Evolutionary conservation across 1,140 invertebrate species (phyloP), one percentile per base, ranked within the genome.

Genomic region (Drosophila trapezifrons): DNA sequence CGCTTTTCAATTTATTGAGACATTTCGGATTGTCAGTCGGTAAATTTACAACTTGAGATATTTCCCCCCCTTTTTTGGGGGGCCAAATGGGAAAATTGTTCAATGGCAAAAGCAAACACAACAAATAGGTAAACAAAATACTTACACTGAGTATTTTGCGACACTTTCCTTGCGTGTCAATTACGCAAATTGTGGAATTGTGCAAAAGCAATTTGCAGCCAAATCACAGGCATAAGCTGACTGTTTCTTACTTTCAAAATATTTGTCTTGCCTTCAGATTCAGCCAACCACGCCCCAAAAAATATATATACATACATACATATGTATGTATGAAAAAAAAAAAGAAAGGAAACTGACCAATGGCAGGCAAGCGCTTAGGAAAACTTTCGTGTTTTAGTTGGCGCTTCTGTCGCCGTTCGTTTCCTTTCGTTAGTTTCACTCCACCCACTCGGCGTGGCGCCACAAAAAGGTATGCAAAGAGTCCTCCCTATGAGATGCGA

Each of bases 361-460:
- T 76, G 73, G 29, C 27, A 76, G 38, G 9, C 54, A 15, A 64
- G 59, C 43, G 60, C 54, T 76, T 67, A 54, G 63, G 59, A 54
- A 52, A 67, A 76, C 40, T 76, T 76, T 76, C 73, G 73, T 74
- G 40, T 62, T 72, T 74, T 74, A 72, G 71, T 63, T 63, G 59
- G 56, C 57, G 57, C 43, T 62, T 47, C 40, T 17, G 22, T 42
- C 58, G 64, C n/a, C 63, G 65, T 55, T 76, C 73, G 73, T 58
- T 67, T 66, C 42, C 73, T 76, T 76, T 76, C 73, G 73, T 76
- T 76, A 59, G 72, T 59, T 76, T 76, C 18, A 76, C 73, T 76
- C 72, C 73, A 42, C 73, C 73, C 73, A 12, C 46, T 52, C 22
- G 35, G 40, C 3, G n/a, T n/a, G 22, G 12, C 17, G 47, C 4